Base-by-base conservation (phyloP, 2,888 invertebrate species). In the Enoplolaimus lenunculus region DNA sequence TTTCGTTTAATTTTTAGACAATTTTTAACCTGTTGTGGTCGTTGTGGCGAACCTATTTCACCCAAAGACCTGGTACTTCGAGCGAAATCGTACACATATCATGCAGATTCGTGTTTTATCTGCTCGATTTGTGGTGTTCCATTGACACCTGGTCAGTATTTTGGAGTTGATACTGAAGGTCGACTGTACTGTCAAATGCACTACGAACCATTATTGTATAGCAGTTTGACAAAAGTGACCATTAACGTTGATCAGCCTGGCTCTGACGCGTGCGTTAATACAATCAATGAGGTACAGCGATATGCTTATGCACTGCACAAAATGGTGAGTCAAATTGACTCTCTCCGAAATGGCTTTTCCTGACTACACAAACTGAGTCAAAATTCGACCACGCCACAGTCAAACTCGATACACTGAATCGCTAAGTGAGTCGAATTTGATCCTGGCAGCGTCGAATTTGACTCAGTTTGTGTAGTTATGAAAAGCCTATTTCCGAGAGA, bases 11-110 rank as follows among this genome's bases (percentile, higher is more conserved):
- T 59, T 86, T 86, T 1, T 86, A 93, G 93, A 81, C 83, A 90
- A 80, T 93, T 91, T 81, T 90, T 89, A 75, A 88, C 89, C 74
- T 88, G 90, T 77, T 86, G 90, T 72, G 92, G 92, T 82, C 88
- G 89, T 16, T 92, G 93, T 79, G 88, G 88, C 34, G 87, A 88
- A 70, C 90, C 89, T 3, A 91, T 93, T 78, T 87, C 89, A 7
- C 88, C 91, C 60, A 88, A 89, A 78, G 91, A 92, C 83, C 84
- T 92, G 79, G 91, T 92, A 78, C 92, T 92, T 91, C 83, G 91
- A 72, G 91, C 91, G 0, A 84, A 89, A 64, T 90, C 91, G 75
- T 85, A 88, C 77, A 90, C 91, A 73, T 93, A 89, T 83, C 92
- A 93, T 81, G 86, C 92, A 72, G n/a, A n/a, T n/a, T 87, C 88